A percentile compares a stretch with the other conserved stretches of the same genome.
Evolutionary conservation across 1,140 invertebrate genomes (phyloP).

Genomic region (Mycetomoellerius zeteki): DNA sequence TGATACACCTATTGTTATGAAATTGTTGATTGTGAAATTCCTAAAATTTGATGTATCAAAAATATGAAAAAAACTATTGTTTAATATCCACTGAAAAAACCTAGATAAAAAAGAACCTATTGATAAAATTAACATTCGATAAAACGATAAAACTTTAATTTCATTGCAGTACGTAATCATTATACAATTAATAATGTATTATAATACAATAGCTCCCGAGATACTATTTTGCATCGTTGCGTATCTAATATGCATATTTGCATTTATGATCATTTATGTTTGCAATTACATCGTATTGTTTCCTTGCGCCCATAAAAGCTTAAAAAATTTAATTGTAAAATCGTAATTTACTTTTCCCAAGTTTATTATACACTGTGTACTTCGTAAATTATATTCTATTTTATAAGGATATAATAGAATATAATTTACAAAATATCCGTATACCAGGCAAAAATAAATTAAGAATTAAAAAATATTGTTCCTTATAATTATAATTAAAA

Average conservation of each 20-base stretch:
- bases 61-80: background rate
- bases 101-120: background rate
- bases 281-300: background rate
- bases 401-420: background rate
- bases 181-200: background rate
- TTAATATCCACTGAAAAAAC: background rate
- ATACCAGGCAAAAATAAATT: background rate
- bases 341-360: background rate
- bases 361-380: background rate
- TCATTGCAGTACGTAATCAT: background rate
- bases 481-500: background rate
- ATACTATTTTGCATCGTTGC: background rate
- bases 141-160: background rate
- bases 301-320: background rate
- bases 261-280: background rate
- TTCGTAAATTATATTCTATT: background rate
- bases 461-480: background rate
- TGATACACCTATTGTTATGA: background rate
- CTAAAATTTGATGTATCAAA: background rate
- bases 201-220: background rate
- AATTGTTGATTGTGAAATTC: background rate
- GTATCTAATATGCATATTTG: background rate
- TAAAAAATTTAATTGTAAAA: background rate
- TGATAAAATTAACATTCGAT: background rate
- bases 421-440: background rate